phyloP scores from a whole-genome alignment of 2,888 invertebrate genomes.

The Pristionchus exspectatus region DNA sequence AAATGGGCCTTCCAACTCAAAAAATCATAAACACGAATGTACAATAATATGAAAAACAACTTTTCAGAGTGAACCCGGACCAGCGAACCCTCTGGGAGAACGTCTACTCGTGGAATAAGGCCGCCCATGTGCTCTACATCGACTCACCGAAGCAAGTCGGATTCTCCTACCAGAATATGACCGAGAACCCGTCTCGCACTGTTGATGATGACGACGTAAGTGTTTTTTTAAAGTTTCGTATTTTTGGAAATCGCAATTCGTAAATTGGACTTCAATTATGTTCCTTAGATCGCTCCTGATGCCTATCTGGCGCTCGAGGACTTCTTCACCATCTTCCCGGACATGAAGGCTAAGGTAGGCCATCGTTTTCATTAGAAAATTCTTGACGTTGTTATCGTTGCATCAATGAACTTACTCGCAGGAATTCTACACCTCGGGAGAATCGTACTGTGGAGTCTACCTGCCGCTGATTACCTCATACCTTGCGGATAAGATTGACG shows the following conservation, averaged over 20 bases:
- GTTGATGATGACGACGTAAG: not conserved
- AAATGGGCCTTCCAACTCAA: too few relatives aligned
- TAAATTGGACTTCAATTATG: not conserved
- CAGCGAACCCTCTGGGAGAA: slow-evolving; percentile 76
- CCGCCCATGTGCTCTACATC: slow-evolving; percentile 81
- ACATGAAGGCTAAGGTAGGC: slow-evolving; percentile 68
- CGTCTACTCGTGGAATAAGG: slow-evolving; percentile 58
- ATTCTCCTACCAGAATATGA: slow-evolving; percentile 78
- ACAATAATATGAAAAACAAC: not conserved
- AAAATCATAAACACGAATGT: not conserved
- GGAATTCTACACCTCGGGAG: slow-evolving; percentile 78
- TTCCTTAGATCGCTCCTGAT: slow-evolving; percentile 79
- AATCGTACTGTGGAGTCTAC: slow-evolving; percentile 76
- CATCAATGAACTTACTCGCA: not conserved
- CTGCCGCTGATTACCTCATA: slow-evolving; percentile 40
- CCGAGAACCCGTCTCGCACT: not conserved
- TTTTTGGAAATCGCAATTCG: not conserved
- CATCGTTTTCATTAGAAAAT: not conserved
- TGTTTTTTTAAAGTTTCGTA: slow-evolving; percentile 50
- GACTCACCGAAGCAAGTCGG: slow-evolving; percentile 82
- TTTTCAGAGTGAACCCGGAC: slow-evolving; percentile 69
- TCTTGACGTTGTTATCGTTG: not conserved
- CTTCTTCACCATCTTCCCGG: slow-evolving; percentile 81
- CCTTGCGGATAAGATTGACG: not conserved
- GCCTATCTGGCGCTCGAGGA: slow-evolving; percentile 80